Evolutionary conservation across 2,113 vertebrate species (phyloP), one percentile per base, ranked within the genome.

Genomic region (Thomomys bottae): DNA sequence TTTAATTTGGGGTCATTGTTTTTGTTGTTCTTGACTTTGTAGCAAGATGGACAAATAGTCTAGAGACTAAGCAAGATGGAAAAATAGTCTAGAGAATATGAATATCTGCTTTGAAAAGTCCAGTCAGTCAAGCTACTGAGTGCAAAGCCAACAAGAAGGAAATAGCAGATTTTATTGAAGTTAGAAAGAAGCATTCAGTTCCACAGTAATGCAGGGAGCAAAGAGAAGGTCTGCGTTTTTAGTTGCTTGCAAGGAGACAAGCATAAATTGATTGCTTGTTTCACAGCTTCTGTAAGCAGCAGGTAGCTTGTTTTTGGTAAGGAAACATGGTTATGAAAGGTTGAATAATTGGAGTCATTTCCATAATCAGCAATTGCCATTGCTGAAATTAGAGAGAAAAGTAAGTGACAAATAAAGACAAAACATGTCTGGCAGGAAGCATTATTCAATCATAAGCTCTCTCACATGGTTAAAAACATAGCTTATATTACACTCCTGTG

Each of bases 41-140:
- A 95, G 95, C 17, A 97, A 97, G 91, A 90, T n/a, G 21, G 34
- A 87, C 82, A 34, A 66, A 94, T 96, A 95, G 95, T 18, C 68
- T 18, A 75, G 85, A 80, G 89, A 96, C n/a, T n/a, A n/a, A n/a
- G n/a, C n/a, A 97, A 97, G 91, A 90, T 32, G 24, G n/a, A 87
- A 80, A 34, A 66, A 94, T 77, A 91, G 94, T 81, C 68, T 18
- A 75, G 85, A 80, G 89, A 96, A 87, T 87, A 7, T 0, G 88
- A 94, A 71, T 73, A 85, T 40, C 93, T 42, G 26, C 42, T 40
- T 91, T 91, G 88, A 95, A 90, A 42, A 80, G 85, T 78, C 81
- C 88, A 95, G 94, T 89, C 94, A 95, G 96, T 96, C 94, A 96
- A 97, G 96, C 78, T 95, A 94, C 83, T 97, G 95, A 96, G 94